phyloP scores from a whole-genome alignment of 2,113 vertebrate species.

The Heterotilapia buettikoferi region DNA sequence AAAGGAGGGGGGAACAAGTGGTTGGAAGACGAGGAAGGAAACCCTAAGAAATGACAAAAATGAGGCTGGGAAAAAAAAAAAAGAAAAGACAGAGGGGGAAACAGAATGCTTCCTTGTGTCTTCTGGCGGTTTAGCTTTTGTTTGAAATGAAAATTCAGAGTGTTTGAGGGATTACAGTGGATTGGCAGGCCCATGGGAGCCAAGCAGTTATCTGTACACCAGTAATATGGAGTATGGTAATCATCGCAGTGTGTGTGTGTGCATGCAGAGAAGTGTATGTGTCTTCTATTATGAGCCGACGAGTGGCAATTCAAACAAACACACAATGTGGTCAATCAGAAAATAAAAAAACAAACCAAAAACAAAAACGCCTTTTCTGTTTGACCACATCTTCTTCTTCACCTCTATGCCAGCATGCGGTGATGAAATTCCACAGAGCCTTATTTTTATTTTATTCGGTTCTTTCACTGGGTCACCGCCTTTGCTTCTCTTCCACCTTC shows the following conservation, averaged over 20 bases:
- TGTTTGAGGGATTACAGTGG: constrained; percentile 77
- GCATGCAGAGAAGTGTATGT: background rate
- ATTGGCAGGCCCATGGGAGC: constrained; percentile 69
- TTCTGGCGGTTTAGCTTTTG: constrained; percentile 71
- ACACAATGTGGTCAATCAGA: constrained; percentile 8
- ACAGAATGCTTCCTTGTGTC: constrained; percentile 65
- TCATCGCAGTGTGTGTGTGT: constrained; percentile 37
- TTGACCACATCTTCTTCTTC: background rate
- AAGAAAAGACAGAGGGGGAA: background rate
- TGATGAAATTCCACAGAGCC: background rate
- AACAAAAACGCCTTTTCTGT: background rate
- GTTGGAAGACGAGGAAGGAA: constrained; percentile 47
- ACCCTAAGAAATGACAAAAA: constrained; percentile 7
- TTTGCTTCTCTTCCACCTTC: background rate
- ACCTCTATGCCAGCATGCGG: background rate
- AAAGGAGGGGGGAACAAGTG: constrained; percentile 46
- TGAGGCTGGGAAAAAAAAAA: background rate
- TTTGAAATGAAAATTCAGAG: constrained; percentile 77
- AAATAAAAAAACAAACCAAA: background rate
- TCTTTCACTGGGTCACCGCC: background rate
- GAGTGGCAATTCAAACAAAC: constrained; percentile 43
- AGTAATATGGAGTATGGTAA: constrained; percentile 66
- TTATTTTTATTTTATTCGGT: background rate
- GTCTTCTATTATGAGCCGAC: constrained; percentile 17
- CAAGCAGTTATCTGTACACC: constrained; percentile 65